Conservation (phyloP, 1,140 invertebrate genomes). For the Holcopasites calliopsidis region DNA sequence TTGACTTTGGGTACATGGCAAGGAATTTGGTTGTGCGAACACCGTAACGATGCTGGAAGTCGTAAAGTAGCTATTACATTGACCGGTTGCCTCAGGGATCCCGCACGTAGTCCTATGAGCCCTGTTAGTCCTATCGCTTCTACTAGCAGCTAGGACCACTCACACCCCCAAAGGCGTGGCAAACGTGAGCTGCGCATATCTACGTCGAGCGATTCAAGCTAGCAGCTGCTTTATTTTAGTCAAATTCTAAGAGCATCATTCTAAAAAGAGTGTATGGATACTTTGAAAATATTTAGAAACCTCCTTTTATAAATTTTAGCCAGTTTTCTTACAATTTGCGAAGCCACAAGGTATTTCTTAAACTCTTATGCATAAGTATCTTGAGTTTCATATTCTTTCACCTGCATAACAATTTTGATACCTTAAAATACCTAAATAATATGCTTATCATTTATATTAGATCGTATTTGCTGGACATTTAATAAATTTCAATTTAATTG, state of each 20-base stretch:
- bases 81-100: conserved; percentile 92
- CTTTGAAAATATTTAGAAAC: conserved; percentile 29
- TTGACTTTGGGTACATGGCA: conserved; percentile 98
- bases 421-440: background rate
- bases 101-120: conserved; percentile 89
- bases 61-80: conserved; percentile 94
- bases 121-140: conserved; percentile 91
- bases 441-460: background rate
- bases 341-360: too few species aligned
- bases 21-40: conserved; percentile 98
- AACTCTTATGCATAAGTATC: too few species aligned
- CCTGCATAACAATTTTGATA: too few species aligned
- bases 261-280: conserved; percentile 69
- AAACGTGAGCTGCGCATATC: conserved; percentile 77
- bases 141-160: conserved; percentile 91
- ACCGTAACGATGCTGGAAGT: conserved; percentile 96
- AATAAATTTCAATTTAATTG: conserved; percentile 4
- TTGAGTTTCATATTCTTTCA: too few species aligned
- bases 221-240: conserved; percentile 75
- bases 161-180: conserved; percentile 77
- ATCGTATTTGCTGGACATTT: too few species aligned
- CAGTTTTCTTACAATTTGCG: too few species aligned
- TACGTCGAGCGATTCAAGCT: conserved; percentile 77
- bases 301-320: background rate
- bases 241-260: conserved; percentile 70